Conservation (phyloP, 2,113 vertebrate species). For the Nipponia nippon region DNA sequence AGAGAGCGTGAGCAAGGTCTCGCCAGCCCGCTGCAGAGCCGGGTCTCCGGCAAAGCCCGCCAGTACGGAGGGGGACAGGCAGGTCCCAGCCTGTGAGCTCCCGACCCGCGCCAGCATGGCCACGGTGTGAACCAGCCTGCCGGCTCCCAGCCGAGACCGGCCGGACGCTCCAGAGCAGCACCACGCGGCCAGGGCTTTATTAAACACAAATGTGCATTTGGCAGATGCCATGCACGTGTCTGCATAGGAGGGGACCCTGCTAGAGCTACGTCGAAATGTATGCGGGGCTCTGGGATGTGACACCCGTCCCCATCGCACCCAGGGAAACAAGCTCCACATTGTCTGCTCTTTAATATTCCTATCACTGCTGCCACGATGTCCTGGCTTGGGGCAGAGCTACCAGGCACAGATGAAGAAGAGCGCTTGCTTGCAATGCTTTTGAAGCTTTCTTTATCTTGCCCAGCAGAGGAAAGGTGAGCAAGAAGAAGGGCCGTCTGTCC, state of each 20-base stretch:
- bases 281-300: neutral
- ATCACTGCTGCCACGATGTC: neutral
- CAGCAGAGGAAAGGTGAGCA: neutral
- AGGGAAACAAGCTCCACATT: neutral
- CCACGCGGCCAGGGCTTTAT: neutral
- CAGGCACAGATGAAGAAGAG: neutral
- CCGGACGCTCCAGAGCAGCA: neutral
- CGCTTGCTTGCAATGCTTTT: neutral
- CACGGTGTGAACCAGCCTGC: neutral
- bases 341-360: neutral
- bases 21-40: neutral
- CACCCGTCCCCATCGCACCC: rapidly evolving
- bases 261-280: rapidly evolving
- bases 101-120: rapidly evolving
- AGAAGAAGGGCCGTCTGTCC: neutral
- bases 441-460: neutral
- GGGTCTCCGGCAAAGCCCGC: neutral
- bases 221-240: neutral
- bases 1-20: neutral
- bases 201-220: neutral
- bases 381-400: neutral
- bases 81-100: neutral
- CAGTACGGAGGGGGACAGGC: neutral
- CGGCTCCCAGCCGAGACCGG: neutral
- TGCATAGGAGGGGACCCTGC: neutral